A percentile compares a stretch with the other conserved stretches of the same genome.
Conservation (phyloP, 2,797 vertebrate species). For the Propithecus perrieri region DNA sequence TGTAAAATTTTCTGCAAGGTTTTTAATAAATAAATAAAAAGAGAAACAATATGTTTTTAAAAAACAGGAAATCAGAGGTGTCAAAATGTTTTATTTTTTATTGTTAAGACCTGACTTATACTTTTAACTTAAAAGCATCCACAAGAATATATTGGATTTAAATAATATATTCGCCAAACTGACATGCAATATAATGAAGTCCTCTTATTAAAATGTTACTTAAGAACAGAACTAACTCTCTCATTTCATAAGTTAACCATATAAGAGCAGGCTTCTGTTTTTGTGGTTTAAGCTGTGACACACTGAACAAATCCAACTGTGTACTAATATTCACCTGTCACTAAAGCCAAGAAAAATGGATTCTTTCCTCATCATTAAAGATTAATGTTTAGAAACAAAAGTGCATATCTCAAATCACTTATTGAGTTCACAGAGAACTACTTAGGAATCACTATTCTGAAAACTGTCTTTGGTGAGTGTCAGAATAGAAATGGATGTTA, state of each 20-base stretch:
- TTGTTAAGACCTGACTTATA: slow-evolving; percentile 1
- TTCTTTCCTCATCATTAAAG: slow-evolving; percentile 44
- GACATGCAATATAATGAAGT: slow-evolving; percentile 26
- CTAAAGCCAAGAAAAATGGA: slow-evolving; percentile 27
- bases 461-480: background rate
- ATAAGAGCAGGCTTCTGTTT: background rate
- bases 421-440: background rate
- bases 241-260: slow-evolving; percentile 20
- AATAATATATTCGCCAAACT: slow-evolving; percentile 9
- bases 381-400: slow-evolving; percentile 54
- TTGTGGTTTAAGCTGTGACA: background rate
- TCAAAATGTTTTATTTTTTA: background rate
- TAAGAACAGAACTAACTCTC: background rate
- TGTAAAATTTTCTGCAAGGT: background rate
- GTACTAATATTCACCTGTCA: slow-evolving; percentile 25
- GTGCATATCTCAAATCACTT: background rate
- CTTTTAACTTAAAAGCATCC: slow-evolving; percentile 38
- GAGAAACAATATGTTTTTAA: background rate
- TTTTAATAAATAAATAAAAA: slow-evolving; percentile 7
- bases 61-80: background rate
- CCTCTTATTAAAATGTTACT: slow-evolving; percentile 50
- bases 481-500: slow-evolving; percentile 16
- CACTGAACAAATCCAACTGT: background rate
- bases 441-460: background rate
- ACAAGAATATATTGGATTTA: slow-evolving; percentile 21